Evolutionary conservation across 2,888 invertebrate genomes (phyloP).

Genomic region (Acleris sparsana): DNA sequence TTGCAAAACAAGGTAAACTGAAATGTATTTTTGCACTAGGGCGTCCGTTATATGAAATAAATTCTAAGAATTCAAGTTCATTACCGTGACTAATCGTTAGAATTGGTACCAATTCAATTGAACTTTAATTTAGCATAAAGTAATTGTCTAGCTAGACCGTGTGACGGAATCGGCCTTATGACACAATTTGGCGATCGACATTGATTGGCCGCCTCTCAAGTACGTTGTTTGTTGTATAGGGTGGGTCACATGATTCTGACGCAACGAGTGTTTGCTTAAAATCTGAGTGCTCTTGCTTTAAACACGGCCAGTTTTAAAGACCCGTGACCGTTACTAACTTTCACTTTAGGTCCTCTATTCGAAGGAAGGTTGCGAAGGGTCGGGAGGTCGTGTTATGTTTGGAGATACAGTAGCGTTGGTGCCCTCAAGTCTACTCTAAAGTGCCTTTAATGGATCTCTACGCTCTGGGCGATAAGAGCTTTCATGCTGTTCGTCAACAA

Average conservation of each 20-base stretch:
- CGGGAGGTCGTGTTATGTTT: constrained; percentile 55
- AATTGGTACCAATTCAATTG: constrained; percentile 3
- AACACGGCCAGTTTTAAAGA: constrained; percentile 46
- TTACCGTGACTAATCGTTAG: background rate
- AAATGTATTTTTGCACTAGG: constrained; percentile 18
- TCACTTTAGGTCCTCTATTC: constrained; percentile 41
- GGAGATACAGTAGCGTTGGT: constrained; percentile 59
- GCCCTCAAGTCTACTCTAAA: constrained; percentile 71
- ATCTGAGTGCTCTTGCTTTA: constrained; percentile 52
- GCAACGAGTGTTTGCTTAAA: constrained; percentile 52
- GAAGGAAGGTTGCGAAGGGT: constrained; percentile 44
- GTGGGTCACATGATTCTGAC: constrained; percentile 59
- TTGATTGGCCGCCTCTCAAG: constrained; percentile 56
- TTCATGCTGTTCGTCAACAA: constrained; percentile 66
- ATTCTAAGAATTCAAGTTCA: background rate
- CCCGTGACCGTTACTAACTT: constrained; percentile 50
- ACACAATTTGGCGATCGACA: constrained; percentile 50
- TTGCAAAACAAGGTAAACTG: constrained; percentile 23
- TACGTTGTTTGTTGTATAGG: constrained; percentile 48
- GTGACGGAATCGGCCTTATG: constrained; percentile 34
- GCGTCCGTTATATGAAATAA: too few relatives aligned
- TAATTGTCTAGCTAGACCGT: constrained; percentile 13
- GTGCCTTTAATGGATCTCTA: constrained; percentile 75
- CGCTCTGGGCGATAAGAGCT: constrained; percentile 70
- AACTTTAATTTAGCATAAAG: constrained; percentile 9